Evolutionary conservation across 2,888 invertebrate species (phyloP), one percentile per base, ranked within the genome.

Genomic region (Heterodera filipjevi): DNA sequence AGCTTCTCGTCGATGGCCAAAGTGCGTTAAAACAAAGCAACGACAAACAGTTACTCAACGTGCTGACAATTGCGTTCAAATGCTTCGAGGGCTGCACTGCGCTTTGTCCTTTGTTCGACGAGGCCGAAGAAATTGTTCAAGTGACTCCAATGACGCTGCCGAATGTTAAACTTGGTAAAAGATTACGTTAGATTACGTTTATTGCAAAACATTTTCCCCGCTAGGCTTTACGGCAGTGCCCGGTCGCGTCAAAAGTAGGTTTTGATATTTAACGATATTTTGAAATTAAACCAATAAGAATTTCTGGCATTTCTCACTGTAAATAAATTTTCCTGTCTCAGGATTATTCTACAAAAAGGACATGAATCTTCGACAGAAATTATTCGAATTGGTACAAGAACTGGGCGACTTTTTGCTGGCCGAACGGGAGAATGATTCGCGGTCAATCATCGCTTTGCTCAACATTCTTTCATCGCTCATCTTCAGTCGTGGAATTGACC

Each of bases 361-460:
- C 0, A 90, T 92, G 78, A 94, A 94, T 88, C 92, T 94, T 22
- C 92, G 94, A 70, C 91, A 91, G 81, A 91, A 91, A 2, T 89
- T 94, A 1, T 92, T 92, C 0, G 90, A 92, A 35, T 90, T 93
- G 1, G 90, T 94, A 87, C 91, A 92, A 71, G 90, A 91, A 3
- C 91, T 94, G 16, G 93, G 93, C 89, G 91, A 91, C 75, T 92
- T 92, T 85, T 91, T 95, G 90, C 90, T 94, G 77, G 89, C 90
- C 12, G 91, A 92, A 76, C 92, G 92, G 81, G 93, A 94, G 83
- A 95, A 95, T 86, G 94, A 95, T 68, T 92, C 85, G 10, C 85
- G 85, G 53, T 75, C 80, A 3, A 71, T 79, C 35, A 27, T 77
- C 30, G 78, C 82, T 39, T 27, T 84, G 32, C 66, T 80, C 30